Conservation (phyloP, 2,797 vertebrate species). For the Lateolabrax maculatus region DNA sequence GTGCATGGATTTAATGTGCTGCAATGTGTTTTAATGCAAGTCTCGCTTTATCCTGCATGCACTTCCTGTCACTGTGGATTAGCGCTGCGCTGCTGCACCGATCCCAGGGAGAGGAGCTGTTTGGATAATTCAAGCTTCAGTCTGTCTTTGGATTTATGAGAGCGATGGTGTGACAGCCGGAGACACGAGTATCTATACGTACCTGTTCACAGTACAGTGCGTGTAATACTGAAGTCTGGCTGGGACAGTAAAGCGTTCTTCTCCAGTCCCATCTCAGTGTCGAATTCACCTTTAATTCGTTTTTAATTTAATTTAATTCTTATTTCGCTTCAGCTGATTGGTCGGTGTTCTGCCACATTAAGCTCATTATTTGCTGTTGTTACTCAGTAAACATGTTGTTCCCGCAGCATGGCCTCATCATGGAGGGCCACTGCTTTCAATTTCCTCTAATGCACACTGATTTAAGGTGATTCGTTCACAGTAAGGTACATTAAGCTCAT, state of each 20-base stretch:
- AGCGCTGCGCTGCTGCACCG: constrained; percentile 42
- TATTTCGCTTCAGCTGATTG: constrained; percentile 5
- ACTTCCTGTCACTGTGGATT: constrained; percentile 56
- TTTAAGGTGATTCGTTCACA: constrained; percentile 1
- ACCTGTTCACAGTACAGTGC: no score
- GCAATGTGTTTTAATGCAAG: neutral
- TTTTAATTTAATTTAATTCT: neutral
- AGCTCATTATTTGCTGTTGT: neutral
- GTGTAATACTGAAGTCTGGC: neutral
- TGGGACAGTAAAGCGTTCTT: no score
- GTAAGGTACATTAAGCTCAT: constrained; percentile 11
- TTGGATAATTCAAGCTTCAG: constrained; percentile 43
- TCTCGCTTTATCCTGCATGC: constrained; percentile 17
- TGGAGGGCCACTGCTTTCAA: neutral
- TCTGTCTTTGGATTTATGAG: constrained; percentile 24
- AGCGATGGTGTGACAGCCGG: constrained; percentile 25
- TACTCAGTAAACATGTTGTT: neutral
- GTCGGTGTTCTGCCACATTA: constrained; percentile 3
- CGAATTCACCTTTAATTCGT: neutral
- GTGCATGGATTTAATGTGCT: neutral
- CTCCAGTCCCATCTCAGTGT: neutral
- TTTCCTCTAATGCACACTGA: neutral
- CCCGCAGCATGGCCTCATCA: constrained; percentile 6
- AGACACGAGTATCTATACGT: neutral
- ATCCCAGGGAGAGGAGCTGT: constrained; percentile 30